These are phyloP conservation scores for Drosophila sp. DNA, from an alignment of 1,140 invertebrate species.

Conservation along the genomic window DNA sequence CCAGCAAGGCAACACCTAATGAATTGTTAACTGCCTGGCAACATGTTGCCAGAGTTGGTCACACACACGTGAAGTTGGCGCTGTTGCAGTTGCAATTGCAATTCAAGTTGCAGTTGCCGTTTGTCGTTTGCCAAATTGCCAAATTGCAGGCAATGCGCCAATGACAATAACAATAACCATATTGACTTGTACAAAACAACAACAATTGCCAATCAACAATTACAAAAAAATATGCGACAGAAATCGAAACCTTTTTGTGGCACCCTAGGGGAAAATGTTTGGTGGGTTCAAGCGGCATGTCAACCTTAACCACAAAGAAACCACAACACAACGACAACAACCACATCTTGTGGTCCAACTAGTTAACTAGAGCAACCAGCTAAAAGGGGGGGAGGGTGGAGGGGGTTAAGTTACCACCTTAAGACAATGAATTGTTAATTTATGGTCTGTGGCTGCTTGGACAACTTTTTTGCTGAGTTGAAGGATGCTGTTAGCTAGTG, in stretches of 20 bases:
- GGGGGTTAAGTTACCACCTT: neutral
- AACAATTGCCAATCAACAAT: constrained; percentile 37
- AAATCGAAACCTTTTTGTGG: constrained; percentile 37
- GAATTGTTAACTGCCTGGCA: constrained; percentile 72
- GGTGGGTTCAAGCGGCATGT: constrained; percentile 52
- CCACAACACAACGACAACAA: constrained; percentile 37
- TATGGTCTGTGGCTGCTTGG: constrained; percentile 44
- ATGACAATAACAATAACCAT: constrained; percentile 75
- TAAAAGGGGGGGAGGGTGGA: neutral
- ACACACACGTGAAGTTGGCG: constrained; percentile 46
- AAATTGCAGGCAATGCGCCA: constrained; percentile 72
- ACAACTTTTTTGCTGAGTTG: constrained; percentile 44
- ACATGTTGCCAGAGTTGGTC: constrained; percentile 52
- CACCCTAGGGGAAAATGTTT: constrained; percentile 6
- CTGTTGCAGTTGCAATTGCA: constrained; percentile 52
- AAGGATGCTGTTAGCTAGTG: constrained; percentile 4
- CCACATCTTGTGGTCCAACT: constrained; percentile 67
- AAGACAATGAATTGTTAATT: constrained; percentile 76
- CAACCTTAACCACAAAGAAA: constrained; percentile 38
- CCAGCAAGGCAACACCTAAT: constrained; percentile 66
- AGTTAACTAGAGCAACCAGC: constrained; percentile 48
- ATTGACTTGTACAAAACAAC: constrained; percentile 65
- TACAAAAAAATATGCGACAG: constrained; percentile 2
- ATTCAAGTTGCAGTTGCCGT: constrained; percentile 37
- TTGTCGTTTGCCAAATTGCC: constrained; percentile 62